Evolutionary conservation across 1,140 invertebrate species (phyloP), one percentile per base, ranked within the genome.

Genomic region (Lasaia peninsularis): DNA sequence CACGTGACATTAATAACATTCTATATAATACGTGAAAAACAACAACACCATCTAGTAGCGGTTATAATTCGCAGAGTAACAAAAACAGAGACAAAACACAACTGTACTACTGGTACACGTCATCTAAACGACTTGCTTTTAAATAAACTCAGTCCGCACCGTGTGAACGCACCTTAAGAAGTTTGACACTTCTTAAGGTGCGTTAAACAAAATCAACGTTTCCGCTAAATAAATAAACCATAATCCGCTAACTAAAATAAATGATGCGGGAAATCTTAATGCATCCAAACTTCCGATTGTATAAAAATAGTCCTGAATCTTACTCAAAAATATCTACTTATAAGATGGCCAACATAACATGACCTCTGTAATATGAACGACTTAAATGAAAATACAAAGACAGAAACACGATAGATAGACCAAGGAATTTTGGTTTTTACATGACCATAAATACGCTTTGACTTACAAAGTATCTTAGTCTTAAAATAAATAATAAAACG

Each of bases 191-290:
- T n/a, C n/a, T n/a, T n/a, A n/a, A n/a, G n/a, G n/a, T n/a, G n/a
- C n/a, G n/a, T n/a, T n/a, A 24, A 24, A 24, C 24, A 24, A 24
- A 24, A 24, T 3, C 24, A 24, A 44, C 40, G 20, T 20, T 20
- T 44, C 40, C 40, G 40, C 40, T 44, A 44, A 44, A 44, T 44
- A 44, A 44, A 44, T 44, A 44, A 44, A 21, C 18, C 40, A 20
- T 44, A 44, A 44, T 44, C 40, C 40, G 18, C 40, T 44, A 40
- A 40, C 16, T 40, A 18, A 44, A 44, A 44, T 44, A 44, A 44
- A 44, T 44, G 12, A 44, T 20, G 40, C 40, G 40, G 10, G 18
- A 44, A 44, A 44, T 44, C 40, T 44, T 44, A 44, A 44, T 44
- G 40, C 40, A 20, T n/a, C 20, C 18, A 20, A 20, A 44, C 40